Evolutionary conservation across 2,113 vertebrate species (phyloP), one percentile per base, ranked within the genome.

Genomic region (Delphinapterus leucas): DNA sequence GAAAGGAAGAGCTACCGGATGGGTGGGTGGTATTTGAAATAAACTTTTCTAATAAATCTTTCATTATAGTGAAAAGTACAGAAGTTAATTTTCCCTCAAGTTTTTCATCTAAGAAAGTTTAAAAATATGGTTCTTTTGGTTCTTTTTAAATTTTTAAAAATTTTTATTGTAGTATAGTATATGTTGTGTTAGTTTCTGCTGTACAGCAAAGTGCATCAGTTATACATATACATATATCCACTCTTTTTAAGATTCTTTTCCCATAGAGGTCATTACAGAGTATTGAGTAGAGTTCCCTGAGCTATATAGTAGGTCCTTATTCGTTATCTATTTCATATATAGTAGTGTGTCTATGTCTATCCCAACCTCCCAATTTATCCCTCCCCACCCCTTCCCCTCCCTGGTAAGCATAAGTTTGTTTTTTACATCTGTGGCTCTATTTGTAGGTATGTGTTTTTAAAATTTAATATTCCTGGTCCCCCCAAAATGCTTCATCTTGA

Each of bases 41-140:
- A 73, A 92, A 58, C 4, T 61, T 92, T 83, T 88, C 65, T 61
- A 93, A 44, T 70, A 92, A 82, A 74, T 7, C 21, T 93, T 76
- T 60, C 55, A 53, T 53, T 63, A 10, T 41, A 17, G 18, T 36
- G 11, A 76, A 97, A 87, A 73, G 21, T 63, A 0, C 0, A 79
- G 5, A 77, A 68, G 58, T 67, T 74, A 44, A 44, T 68, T 84
- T 88, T 36, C 25, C 89, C 61, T 79, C 38, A 82, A 53, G 68
- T 68, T 44, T 25, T 25, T 90, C 38, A 93, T 65, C n/a, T 81
- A 36, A 77, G 38, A 31, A 44, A 67, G 7, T 71, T 90, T 21
- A 60, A 76, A 96, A 70, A 58, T 36, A 83, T 33, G 1, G 33
- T 8, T 21, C 12, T 53, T 53, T 77, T 53, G 10, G 18, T 77